Conservation (phyloP, 2,797 vertebrate species). For the Tiaroga cobitis region DNA sequence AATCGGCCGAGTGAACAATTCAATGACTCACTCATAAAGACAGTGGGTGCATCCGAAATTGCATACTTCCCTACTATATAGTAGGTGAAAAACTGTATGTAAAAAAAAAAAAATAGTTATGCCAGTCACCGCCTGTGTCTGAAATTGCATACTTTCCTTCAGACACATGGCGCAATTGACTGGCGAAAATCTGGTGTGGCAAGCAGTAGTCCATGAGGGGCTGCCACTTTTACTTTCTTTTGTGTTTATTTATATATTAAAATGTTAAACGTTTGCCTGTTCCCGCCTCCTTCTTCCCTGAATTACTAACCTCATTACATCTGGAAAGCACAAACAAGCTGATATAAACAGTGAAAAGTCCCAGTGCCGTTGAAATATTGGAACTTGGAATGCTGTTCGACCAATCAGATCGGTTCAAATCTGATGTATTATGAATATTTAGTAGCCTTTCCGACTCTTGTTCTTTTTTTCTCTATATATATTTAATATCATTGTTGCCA, state of each 20-base stretch:
- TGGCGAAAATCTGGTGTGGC: no score
- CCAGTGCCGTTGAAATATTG: not conserved
- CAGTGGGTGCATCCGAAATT: not conserved
- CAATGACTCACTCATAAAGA: not conserved
- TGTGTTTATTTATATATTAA: no score
- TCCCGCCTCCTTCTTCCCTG: no score
- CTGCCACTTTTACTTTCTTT: no score
- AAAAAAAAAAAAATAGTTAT: not conserved
- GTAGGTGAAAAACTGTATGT: not conserved
- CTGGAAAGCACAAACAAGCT: not conserved
- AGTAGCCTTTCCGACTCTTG: not conserved
- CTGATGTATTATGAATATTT: not conserved
- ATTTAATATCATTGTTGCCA: not conserved
- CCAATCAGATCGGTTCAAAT: not conserved
- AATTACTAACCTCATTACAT: no score
- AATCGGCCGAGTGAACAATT: not conserved
- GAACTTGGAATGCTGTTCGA: not conserved
- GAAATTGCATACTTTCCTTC: not conserved
- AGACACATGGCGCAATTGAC: no score
- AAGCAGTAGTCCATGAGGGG: no score
- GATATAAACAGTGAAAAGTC: not conserved
- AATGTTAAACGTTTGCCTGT: no score
- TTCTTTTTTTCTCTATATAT: not conserved
- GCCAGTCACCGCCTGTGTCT: not conserved
- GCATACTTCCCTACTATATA: not conserved